Percentiles rank a stretch among this genome's conserved stretches.
These are phyloP conservation scores for Plodia interpunctella DNA, from an alignment of 1,140 invertebrate species.

Conservation along the genomic window DNA sequence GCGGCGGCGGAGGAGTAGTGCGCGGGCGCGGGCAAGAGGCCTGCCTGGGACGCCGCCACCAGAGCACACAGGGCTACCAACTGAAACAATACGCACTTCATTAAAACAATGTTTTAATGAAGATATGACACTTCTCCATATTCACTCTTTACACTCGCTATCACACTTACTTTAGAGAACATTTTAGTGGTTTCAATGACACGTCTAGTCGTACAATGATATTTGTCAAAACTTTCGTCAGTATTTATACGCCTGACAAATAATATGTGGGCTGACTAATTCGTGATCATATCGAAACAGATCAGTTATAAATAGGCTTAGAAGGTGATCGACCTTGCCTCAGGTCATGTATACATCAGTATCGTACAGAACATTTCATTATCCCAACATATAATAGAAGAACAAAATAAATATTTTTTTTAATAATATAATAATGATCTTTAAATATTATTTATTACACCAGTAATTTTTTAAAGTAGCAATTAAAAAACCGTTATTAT, in stretches of 20 bases:
- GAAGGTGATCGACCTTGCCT: conserved; percentile 7
- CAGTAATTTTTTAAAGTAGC: no score
- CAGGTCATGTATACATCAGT: not conserved
- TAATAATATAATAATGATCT: no score
- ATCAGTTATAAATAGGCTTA: conserved; percentile 7
- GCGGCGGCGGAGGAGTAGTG: conserved; percentile 47
- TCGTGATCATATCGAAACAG: conserved; percentile 6
- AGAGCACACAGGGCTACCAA: conserved; percentile 44
- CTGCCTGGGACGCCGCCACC: conserved; percentile 43
- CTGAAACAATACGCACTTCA: conserved; percentile 26
- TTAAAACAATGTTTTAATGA: conserved; percentile 3
- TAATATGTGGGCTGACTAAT: conserved; percentile 18
- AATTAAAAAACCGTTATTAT: no score
- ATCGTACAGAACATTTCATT: not conserved
- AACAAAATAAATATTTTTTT: no score
- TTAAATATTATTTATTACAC: no score
- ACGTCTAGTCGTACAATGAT: conserved; percentile 19
- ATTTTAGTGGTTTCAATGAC: conserved; percentile 23
- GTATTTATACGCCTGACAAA: conserved; percentile 10
- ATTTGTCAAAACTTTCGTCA: not conserved
- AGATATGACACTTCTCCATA: not conserved
- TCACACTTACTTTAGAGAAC: conserved; percentile 31
- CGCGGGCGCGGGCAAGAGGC: conserved; percentile 37
- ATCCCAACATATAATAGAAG: no score
- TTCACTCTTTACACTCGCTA: not conserved